Conservation (phyloP, 1,140 invertebrate species). For the Macrotrachela quadricornifera region DNA sequence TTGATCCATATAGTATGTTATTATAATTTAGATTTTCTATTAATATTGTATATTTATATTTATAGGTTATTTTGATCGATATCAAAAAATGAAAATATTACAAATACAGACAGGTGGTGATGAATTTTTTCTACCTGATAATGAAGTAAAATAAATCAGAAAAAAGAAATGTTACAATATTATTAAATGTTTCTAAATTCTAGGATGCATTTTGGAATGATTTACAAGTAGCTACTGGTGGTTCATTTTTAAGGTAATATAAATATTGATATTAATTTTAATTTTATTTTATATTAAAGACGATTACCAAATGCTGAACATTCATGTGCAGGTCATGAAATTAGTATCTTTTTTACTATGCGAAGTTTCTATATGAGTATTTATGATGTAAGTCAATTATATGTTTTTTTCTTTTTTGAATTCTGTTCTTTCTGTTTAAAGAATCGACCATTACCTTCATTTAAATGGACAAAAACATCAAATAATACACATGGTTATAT, state of each 20-base stretch:
- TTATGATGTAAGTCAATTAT: slow-evolving; percentile 11
- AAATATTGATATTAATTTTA: too few relatives aligned
- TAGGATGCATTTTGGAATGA: slow-evolving; percentile 5
- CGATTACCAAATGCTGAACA: slow-evolving; percentile 19
- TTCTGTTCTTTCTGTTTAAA: not conserved
- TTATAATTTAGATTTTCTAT: not conserved
- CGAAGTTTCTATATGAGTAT: slow-evolving; percentile 15
- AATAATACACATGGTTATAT: slow-evolving; percentile 8
- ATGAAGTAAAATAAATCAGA: slow-evolving; percentile 3
- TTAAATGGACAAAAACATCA: not conserved
- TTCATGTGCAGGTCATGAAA: slow-evolving; percentile 17
- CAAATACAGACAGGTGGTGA: slow-evolving; percentile 19
- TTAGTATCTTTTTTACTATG: slow-evolving; percentile 14
- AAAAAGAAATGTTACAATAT: too few relatives aligned
- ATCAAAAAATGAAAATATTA: slow-evolving; percentile 16
- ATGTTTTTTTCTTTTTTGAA: not conserved
- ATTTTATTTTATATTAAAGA: too few relatives aligned
- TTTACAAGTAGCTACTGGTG: not conserved
- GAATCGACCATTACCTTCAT: not conserved
- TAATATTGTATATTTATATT: not conserved
- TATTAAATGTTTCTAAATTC: too few relatives aligned
- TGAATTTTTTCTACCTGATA: slow-evolving; percentile 23
- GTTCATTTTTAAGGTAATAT: too few relatives aligned
- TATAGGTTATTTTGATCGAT: slow-evolving; percentile 18
- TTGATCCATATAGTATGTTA: slow-evolving; percentile 2